Percentiles rank a stretch among this genome's conserved stretches.
phyloP scores from a whole-genome alignment of 2,888 invertebrate species.

The Campoletis raptor region DNA sequence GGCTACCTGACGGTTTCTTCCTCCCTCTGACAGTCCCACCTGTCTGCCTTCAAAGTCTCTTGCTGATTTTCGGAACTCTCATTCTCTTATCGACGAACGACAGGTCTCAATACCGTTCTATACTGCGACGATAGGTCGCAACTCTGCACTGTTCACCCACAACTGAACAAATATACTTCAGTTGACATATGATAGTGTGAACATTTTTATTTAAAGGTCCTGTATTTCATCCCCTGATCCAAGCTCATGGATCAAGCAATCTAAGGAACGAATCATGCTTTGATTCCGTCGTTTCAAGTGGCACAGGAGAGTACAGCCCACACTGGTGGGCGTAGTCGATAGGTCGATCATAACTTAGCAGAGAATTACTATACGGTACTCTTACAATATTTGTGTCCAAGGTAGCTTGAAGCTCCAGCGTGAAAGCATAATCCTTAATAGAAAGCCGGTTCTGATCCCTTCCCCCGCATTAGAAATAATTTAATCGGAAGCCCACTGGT shows the following conservation, averaged over 20 bases:
- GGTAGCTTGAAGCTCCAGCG: not conserved
- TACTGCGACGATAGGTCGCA: not conserved
- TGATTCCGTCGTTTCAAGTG: slow-evolving; percentile 30
- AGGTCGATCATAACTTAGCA: slow-evolving; percentile 16
- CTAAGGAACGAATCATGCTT: slow-evolving; percentile 23
- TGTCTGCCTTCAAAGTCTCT: not conserved
- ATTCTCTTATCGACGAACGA: not conserved
- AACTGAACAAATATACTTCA: not conserved
- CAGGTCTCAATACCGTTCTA: not conserved
- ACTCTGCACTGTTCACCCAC: not conserved
- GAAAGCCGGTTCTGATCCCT: slow-evolving; percentile 24
- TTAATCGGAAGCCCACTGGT: slow-evolving; percentile 81
- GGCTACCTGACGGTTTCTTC: slow-evolving; percentile 8
- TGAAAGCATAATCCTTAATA: slow-evolving; percentile 17
- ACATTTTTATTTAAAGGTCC: not conserved
- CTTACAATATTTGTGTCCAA: not conserved
- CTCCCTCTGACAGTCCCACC: not conserved
- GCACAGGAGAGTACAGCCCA: slow-evolving; percentile 37
- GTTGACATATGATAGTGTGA: not conserved
- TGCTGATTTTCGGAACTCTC: not conserved
- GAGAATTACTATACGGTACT: not conserved
- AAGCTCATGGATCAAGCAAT: not conserved
- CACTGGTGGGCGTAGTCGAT: slow-evolving; percentile 54
- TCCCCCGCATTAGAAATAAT: slow-evolving; percentile 78
- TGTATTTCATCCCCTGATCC: not conserved